These are phyloP conservation scores for Sardinella longiceps DNA, from an alignment of 2,797 vertebrate species.

Conservation along the genomic window DNA sequence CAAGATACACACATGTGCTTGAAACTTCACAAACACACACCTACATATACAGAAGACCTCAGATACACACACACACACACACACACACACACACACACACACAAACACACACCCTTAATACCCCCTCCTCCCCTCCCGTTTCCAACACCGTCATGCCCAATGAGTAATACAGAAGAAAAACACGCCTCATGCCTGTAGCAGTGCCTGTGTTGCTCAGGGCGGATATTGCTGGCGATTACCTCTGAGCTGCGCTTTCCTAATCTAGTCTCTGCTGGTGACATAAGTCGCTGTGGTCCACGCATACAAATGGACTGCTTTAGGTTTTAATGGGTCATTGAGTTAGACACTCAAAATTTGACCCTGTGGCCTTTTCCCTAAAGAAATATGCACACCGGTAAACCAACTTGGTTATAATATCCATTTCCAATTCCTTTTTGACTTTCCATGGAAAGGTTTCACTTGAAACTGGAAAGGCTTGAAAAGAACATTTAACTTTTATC, in stretches of 20 bases:
- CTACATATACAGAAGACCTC: too few relatives aligned
- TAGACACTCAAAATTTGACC: neutral
- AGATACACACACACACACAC: neutral
- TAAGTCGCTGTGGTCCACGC: neutral
- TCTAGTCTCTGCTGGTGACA: neutral
- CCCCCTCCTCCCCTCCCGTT: neutral
- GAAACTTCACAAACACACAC: neutral
- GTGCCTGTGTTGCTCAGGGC: neutral
- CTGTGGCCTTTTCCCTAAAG: neutral
- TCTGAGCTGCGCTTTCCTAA: neutral
- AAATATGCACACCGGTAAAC: slow-evolving; percentile 6
- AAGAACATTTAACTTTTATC: too few relatives aligned
- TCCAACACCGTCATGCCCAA: neutral
- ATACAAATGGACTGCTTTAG: slow-evolving; percentile 3
- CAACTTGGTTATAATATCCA: neutral
- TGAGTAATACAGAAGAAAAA: neutral
- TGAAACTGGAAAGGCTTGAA: neutral
- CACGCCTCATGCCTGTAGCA: neutral
- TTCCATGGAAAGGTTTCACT: neutral
- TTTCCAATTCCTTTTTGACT: neutral
- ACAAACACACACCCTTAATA: neutral
- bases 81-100: neutral
- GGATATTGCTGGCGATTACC: neutral
- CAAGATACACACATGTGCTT: neutral
- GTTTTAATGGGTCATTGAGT: slow-evolving; percentile 18